Evolutionary conservation across 1,140 invertebrate species (phyloP).

Genomic region (Neodiprion lecontei): DNA sequence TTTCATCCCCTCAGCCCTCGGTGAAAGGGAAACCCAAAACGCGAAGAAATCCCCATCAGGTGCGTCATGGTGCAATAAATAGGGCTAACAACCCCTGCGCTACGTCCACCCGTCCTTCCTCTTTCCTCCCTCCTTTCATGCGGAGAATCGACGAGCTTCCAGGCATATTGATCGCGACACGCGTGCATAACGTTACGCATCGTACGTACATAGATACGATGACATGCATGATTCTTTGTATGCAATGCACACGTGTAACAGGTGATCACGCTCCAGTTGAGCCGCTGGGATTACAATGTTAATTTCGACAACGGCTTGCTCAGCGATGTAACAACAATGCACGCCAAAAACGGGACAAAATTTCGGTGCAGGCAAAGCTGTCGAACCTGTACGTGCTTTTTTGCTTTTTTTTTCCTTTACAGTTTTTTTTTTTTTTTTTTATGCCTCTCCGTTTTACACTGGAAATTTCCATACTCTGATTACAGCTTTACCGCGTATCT

Average conservation of each 20-base stretch:
- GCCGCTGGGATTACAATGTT: not conserved
- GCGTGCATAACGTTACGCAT: not conserved
- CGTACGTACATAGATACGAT: not conserved
- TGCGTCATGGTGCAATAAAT: slow-evolving; percentile 5
- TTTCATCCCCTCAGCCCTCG: no score
- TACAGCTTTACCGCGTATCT: no score
- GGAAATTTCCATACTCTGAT: no score
- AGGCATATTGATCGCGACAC: not conserved
- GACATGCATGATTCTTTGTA: not conserved
- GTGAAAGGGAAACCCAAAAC: not conserved
- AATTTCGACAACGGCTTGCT: not conserved
- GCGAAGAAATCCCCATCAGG: not conserved
- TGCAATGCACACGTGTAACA: not conserved
- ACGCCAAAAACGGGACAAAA: no score
- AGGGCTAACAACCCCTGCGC: not conserved
- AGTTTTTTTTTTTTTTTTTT: no score
- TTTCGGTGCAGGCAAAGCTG: no score
- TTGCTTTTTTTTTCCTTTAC: no score
- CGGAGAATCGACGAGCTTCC: slow-evolving; percentile 3
- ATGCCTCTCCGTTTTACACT: no score
- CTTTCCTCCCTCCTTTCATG: not conserved
- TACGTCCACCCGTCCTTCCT: not conserved
- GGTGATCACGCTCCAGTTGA: not conserved
- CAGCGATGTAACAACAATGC: no score
- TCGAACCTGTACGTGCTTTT: no score